These are phyloP conservation scores for Gorsachius goisagi DNA, from an alignment of 2,113 vertebrate genomes.

Conservation along the genomic window DNA sequence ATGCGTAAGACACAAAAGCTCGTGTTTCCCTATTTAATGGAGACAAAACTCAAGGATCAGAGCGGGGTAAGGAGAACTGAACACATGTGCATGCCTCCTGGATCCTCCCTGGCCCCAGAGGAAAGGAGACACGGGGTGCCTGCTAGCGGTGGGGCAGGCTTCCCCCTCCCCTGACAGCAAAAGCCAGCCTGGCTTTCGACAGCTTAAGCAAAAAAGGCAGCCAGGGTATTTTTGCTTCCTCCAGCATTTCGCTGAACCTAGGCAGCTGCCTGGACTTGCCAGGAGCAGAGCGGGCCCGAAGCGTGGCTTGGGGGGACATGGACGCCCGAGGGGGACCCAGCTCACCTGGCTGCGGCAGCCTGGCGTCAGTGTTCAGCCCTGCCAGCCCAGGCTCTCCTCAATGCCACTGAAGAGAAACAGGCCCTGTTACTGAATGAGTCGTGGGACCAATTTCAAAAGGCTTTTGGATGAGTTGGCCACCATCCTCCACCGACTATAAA, in stretches of 20 bases:
- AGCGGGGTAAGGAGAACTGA: neutral
- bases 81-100: fast-evolving
- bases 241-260: neutral
- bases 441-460: neutral
- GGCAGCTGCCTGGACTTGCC: neutral
- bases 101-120: neutral
- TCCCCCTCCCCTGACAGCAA: neutral
- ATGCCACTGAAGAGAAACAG: neutral
- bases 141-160: neutral
- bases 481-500: neutral
- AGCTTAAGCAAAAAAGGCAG: neutral
- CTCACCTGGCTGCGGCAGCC: neutral
- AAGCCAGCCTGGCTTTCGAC: neutral
- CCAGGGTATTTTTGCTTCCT: neutral
- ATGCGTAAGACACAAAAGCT: neutral
- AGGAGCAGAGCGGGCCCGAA: neutral
- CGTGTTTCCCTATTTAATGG: neutral
- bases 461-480: neutral
- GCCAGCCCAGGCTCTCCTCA: neutral
- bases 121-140: no score
- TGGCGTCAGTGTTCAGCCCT: fast-evolving
- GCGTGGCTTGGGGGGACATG: fast-evolving
- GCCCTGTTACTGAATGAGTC: fast-evolving
- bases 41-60: neutral
- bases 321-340: fast-evolving